Conservation (phyloP, 1,140 invertebrate genomes). For the Gerris buenoi region DNA sequence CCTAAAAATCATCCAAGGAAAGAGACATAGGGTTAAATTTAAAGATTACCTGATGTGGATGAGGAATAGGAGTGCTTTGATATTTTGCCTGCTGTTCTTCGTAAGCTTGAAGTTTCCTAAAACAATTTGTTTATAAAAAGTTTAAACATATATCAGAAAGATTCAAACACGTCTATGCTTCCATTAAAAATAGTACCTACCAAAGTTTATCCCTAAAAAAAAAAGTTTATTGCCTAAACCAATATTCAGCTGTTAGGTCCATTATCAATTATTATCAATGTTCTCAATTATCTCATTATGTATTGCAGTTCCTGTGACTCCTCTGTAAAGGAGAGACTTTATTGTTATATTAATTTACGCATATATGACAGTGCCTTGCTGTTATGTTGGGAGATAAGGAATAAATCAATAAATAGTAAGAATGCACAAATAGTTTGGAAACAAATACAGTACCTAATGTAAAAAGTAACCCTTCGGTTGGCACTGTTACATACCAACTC, state of each 20-base stretch:
- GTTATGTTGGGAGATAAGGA: too few species aligned
- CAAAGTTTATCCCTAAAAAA: neutral
- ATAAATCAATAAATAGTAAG: too few species aligned
- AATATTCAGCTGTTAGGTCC: neutral
- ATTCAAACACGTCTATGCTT: neutral
- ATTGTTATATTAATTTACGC: too few species aligned
- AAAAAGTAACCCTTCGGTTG: too few species aligned
- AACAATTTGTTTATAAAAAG: neutral
- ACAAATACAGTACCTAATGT: too few species aligned
- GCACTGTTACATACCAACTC: too few species aligned
- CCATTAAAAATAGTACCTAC: neutral
- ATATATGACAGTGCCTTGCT: too few species aligned
- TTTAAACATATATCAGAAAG: neutral
- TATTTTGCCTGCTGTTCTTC: neutral
- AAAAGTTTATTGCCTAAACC: neutral
- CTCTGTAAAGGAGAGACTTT: too few species aligned
- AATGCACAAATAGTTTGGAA: too few species aligned
- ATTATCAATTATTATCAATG: neutral
- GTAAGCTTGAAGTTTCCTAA: neutral
- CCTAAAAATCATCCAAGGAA: neutral
- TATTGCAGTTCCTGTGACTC: too few species aligned
- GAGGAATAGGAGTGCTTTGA: neutral
- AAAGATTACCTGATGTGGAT: neutral
- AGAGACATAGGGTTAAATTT: neutral
- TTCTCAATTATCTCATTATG: too few species aligned